Evolutionary conservation across 64 coral and sea anemone species (phyloP).

Genomic region (Actinia tenebrosa): DNA sequence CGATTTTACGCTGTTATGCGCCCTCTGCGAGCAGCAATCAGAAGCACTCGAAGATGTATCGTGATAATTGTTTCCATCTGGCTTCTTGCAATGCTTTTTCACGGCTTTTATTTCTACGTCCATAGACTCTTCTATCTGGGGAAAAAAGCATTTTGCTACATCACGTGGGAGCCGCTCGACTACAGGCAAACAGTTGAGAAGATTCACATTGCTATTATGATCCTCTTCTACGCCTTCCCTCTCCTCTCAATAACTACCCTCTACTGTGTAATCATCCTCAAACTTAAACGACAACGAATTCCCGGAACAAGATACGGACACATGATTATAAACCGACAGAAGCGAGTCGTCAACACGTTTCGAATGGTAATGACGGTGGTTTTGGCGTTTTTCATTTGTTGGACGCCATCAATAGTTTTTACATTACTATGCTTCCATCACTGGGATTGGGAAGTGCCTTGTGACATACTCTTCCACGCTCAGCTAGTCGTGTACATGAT

Average conservation of each 20-base stretch:
- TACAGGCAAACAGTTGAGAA: background rate
- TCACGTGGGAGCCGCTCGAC: background rate
- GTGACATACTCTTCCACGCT: background rate
- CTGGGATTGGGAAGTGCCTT: background rate
- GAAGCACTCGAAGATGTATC: background rate
- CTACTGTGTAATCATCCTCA: slow-evolving; percentile 12
- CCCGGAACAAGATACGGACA: slow-evolving; percentile 22
- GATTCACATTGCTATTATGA: background rate
- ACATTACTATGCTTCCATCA: background rate
- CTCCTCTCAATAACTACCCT: background rate
- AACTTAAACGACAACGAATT: slow-evolving; percentile 12
- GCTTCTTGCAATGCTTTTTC: background rate
- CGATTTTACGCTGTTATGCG: slow-evolving; percentile 68
- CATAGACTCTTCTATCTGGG: background rate
- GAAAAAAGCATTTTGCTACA: background rate
- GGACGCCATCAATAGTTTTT: background rate
- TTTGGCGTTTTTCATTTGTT: slow-evolving; percentile 22
- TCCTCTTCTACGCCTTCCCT: slow-evolving; percentile 6
- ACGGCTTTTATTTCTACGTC: background rate
- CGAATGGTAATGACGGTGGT: slow-evolving; percentile 32
- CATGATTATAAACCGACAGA: slow-evolving; percentile 21
- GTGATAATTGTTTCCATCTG: slow-evolving; percentile 2
- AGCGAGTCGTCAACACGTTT: slow-evolving; percentile 16
- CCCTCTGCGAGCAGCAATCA: slow-evolving; percentile 35
- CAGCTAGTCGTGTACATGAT: background rate